Conservation (phyloP, 1,140 invertebrate genomes). For the Drosophila nannoptera region DNA sequence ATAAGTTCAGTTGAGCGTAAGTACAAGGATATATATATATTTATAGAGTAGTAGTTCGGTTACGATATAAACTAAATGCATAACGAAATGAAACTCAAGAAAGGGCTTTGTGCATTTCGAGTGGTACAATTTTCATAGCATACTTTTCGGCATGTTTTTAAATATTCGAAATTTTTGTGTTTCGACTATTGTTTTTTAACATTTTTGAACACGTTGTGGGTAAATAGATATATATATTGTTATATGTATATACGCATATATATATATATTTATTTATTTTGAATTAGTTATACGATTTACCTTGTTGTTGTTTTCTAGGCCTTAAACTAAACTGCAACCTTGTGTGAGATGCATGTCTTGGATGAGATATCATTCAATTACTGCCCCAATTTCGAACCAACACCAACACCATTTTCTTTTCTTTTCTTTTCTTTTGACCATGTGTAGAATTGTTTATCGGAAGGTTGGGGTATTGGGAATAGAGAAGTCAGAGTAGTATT, state of each 20-base stretch:
- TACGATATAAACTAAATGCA: slow-evolving; percentile 51
- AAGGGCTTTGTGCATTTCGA: slow-evolving; percentile 70
- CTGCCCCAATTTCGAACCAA: slow-evolving; percentile 40
- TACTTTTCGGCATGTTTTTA: slow-evolving; percentile 52
- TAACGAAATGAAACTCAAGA: slow-evolving; percentile 51
- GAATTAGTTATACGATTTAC: slow-evolving; percentile 48
- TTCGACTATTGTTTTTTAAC: slow-evolving; percentile 77
- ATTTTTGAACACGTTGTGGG: slow-evolving; percentile 68
- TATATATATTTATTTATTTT: not conserved
- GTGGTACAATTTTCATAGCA: slow-evolving; percentile 69
- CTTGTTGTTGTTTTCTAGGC: slow-evolving; percentile 51
- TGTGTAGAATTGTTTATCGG: slow-evolving; percentile 23
- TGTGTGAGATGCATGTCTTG: slow-evolving; percentile 23
- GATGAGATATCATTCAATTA: slow-evolving; percentile 4
- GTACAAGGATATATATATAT: slow-evolving; percentile 31
- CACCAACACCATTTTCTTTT: slow-evolving; percentile 47
- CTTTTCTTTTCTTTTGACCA: slow-evolving; percentile 22
- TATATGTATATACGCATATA: not conserved
- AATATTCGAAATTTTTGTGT: slow-evolving; percentile 44
- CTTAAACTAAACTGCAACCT: slow-evolving; percentile 68
- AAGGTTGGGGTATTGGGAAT: not conserved
- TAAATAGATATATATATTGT: slow-evolving; percentile 22
- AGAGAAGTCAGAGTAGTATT: slow-evolving; percentile 17
- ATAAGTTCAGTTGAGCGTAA: slow-evolving; percentile 35
- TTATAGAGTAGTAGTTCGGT: slow-evolving; percentile 11